Evolutionary conservation across 2,797 vertebrate species (phyloP).

Genomic region (Falco berigora): DNA sequence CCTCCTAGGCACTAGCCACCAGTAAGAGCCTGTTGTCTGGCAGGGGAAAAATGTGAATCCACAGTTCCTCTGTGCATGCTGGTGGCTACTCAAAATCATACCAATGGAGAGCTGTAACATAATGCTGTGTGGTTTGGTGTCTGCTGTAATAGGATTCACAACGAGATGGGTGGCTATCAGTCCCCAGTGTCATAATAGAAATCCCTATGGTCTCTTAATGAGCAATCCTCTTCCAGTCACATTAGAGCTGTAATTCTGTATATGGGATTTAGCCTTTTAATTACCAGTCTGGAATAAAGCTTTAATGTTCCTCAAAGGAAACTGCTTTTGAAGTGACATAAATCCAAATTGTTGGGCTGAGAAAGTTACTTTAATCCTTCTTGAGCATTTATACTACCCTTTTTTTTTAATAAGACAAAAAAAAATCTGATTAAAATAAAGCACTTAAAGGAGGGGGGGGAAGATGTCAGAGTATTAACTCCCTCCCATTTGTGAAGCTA

Average conservation of each 20-base stretch:
- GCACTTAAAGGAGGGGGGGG: neutral
- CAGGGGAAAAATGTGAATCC: neutral
- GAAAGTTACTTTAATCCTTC: slow-evolving; percentile 10
- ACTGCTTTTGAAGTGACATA: slow-evolving; percentile 39
- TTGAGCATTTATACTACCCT: neutral
- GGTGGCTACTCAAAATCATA: neutral
- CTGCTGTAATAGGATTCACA: slow-evolving; percentile 31
- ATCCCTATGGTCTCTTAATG: slow-evolving; percentile 37
- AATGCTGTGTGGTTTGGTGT: neutral
- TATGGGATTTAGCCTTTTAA: slow-evolving; percentile 66
- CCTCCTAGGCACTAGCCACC: neutral
- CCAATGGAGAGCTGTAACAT: neutral
- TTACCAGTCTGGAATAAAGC: slow-evolving; percentile 44
- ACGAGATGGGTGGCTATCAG: slow-evolving; percentile 30
- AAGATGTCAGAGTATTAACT: neutral
- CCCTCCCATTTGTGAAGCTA: slow-evolving; percentile 11
- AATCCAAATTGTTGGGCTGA: slow-evolving; percentile 24
- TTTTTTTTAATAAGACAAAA: neutral
- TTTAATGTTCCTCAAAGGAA: slow-evolving; percentile 53
- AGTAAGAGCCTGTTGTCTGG: neutral
- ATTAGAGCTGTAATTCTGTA: slow-evolving; percentile 50
- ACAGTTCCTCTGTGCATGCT: neutral
- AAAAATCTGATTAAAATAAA: neutral
- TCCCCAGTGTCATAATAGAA: slow-evolving; percentile 39
- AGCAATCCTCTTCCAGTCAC: slow-evolving; percentile 58